These are phyloP conservation scores for Anoncus sp. DNA, from an alignment of 2,888 invertebrate genomes.

Conservation along the genomic window DNA sequence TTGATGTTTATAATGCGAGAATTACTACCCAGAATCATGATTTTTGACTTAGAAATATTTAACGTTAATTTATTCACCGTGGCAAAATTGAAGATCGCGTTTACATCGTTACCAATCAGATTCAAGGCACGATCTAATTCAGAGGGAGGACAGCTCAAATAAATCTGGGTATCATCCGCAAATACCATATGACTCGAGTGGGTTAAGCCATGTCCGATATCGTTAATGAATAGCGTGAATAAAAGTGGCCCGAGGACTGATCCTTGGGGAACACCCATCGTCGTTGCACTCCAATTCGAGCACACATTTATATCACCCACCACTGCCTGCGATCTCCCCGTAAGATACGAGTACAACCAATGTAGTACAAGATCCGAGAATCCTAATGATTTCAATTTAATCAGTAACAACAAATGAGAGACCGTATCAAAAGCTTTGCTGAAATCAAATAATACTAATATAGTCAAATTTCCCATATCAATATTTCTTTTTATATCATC, in stretches of 20 bases:
- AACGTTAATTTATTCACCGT: neutral
- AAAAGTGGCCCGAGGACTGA: neutral
- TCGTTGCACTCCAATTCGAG: neutral
- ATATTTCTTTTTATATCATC: constrained; percentile 22
- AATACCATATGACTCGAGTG: neutral
- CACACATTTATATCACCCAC: neutral
- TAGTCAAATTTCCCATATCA: constrained; percentile 30
- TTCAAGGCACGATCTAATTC: neutral
- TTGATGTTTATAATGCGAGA: neutral
- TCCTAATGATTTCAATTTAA: constrained; percentile 1
- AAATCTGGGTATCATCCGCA: constrained; percentile 34
- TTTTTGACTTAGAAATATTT: constrained; percentile 12
- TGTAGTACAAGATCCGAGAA: neutral
- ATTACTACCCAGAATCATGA: constrained; percentile 16
- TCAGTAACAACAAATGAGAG: neutral
- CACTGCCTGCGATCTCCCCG: constrained; percentile 16
- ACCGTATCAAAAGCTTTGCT: constrained; percentile 42
- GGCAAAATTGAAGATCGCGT: neutral
- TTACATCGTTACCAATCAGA: neutral
- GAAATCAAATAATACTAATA: constrained; percentile 50
- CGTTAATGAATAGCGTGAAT: neutral
- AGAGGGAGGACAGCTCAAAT: neutral
- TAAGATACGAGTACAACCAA: constrained; percentile 28
- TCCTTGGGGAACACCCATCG: constrained; percentile 1
- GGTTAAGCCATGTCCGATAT: neutral